Conservation (phyloP, 2,797 vertebrate species). For the Harpagifer antarcticus region DNA sequence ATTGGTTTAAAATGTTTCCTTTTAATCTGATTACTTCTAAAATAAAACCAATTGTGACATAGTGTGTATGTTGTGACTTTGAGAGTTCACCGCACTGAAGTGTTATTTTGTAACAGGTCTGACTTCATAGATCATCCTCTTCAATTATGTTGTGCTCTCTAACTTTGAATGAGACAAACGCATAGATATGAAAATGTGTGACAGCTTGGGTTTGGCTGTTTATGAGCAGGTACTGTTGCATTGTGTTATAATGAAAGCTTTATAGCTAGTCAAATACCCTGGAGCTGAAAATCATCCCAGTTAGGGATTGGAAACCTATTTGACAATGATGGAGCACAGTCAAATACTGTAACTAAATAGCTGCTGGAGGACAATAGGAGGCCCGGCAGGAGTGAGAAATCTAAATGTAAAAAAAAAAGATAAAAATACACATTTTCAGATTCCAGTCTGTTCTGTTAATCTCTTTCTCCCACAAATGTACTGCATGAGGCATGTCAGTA, state of each 20-base stretch:
- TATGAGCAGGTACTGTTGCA: constrained; percentile 33
- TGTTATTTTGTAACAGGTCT: constrained; percentile 20
- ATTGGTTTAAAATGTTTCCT: background rate
- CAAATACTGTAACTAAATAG: constrained; percentile 39
- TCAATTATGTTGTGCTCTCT: constrained; percentile 29
- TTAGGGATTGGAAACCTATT: constrained; percentile 47
- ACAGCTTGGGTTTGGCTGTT: constrained; percentile 40
- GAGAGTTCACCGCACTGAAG: background rate
- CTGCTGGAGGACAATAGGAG: constrained; percentile 19
- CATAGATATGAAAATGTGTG: constrained; percentile 51
- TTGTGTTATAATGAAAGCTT: constrained; percentile 48
- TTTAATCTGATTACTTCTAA: constrained; percentile 3
- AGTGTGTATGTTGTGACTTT: constrained; percentile 2
- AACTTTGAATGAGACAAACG: constrained; percentile 19
- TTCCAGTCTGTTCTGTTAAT: constrained; percentile 18
- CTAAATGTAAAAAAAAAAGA: background rate
- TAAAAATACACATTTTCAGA: constrained; percentile 9
- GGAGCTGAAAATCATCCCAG: constrained; percentile 51
- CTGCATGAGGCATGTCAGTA: constrained; percentile 3
- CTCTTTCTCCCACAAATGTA: background rate
- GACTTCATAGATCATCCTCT: constrained; percentile 13
- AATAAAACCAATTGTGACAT: background rate
- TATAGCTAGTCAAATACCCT: constrained; percentile 57
- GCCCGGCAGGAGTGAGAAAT: constrained; percentile 5
- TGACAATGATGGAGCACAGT: constrained; percentile 59